Evolutionary conservation across 2,888 invertebrate species (phyloP), one percentile per base, ranked within the genome.

Genomic region (Microchrysa polita): DNA sequence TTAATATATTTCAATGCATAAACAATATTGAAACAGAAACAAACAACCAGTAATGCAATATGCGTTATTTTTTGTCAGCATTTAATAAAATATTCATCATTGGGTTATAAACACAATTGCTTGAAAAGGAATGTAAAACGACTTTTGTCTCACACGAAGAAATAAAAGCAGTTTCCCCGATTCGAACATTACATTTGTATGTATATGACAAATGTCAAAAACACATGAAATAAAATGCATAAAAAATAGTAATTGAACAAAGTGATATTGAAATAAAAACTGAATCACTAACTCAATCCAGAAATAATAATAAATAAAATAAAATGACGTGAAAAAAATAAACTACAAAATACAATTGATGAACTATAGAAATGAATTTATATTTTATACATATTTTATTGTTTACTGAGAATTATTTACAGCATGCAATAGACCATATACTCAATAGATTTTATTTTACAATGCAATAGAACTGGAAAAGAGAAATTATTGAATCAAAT

Each of bases 401-500:
- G 48, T 48, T 60, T 57, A 59, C 20, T 60, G 22, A 48, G 16
- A 48, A 18, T 60, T 72, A 69, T 69, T 55, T 69, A 69, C 55
- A 69, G 7, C 55, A 18, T 23, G 27, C 42, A 57, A 42, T 14
- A 22, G 34, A 10, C 27, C 9, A 69, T 69, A 69, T 42, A 34
- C 22, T 63, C 69, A 69, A 69, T 40, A 69, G 57, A 69, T 57
- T 69, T 69, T 53, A 53, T 67, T 67, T 69, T 22, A 69, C 57
- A 69, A 34, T 40, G 55, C 69, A 69, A 69, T 69, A 69, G 69
- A 55, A 55, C 22, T 40, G 69, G 69, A 12, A 69, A 63, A 63
- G 55, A 22, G 69, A 55, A 69, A 55, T 69, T 69, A 69, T 69
- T 69, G 55, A 40, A 69, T 69, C 69, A 55, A 69, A 55, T 69